Base-by-base conservation (phyloP, 2,888 invertebrate genomes). In the Agrenia bidenticulata region DNA sequence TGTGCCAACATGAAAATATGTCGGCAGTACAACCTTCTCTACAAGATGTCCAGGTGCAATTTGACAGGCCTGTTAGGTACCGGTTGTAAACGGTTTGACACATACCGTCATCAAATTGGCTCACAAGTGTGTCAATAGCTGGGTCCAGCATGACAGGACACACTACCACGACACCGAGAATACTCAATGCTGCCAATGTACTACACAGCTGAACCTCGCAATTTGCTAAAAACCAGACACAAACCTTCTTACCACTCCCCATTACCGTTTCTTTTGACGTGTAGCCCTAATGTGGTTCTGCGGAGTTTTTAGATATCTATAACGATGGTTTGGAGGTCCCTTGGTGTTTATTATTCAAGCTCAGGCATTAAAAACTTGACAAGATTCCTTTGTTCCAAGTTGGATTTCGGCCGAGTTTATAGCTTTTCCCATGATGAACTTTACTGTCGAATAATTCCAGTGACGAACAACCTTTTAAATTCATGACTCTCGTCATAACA, bases 21-120 rank as follows among this genome's bases (percentile, higher is more conserved):
- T 75, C 75, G 9, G 77, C 76, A 2, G 79, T 78, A 65, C 78
- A 78, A 26, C 78, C 78, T 49, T 77, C 75, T 13, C 78, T 73
- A 72, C 79, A 79, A 11, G 78, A 78, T 51, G 78, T 77, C 78
- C 78, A 78, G 23, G 76, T 70, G 68, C 78, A 78, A 51, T 77
- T 77, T 55, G 78, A 76, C 24, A 76, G 64, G 2, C 78, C 78
- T 42, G 63, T 60, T 49, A 76, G 66, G 27, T 60, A 59, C 57
- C 62, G 57, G 39, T 66, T 64, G 66, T 73, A 74, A 26, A 76
- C 71, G n/a, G 76, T 74, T 58, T 74, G 76, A 70, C 76, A 76
- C 69, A 67, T 69, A 21, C 74, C 76, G 32, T 71, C 63, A 26
- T 76, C 76, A 66, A 72, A 76, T 2, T 72, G 70, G 51, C 71